Evolutionary conservation across 2,797 vertebrate species (phyloP), one percentile per base, ranked within the genome.

Genomic region (Vireo griseus): DNA sequence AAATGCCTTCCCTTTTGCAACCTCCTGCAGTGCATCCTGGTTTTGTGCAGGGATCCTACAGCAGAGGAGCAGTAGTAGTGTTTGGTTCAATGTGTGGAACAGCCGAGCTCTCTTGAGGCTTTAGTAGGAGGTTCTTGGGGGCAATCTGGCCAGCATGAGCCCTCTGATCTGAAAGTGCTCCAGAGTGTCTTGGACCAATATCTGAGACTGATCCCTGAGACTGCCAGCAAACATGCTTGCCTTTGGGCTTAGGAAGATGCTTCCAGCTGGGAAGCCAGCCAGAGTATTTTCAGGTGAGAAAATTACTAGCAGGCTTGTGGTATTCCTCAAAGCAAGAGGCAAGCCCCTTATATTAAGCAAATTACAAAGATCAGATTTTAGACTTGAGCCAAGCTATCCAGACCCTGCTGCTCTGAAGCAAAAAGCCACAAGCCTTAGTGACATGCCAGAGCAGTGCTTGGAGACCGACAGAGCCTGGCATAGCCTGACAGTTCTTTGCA

Each of bases 221-320:
- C 65, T 79, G 78, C 37, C 71, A 88, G 57, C 39, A 44, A 59
- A 15, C 14, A 2, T 8, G 42, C 17, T 81, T 63, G 40, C 59
- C 20, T 62, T 83, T 86, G 42, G 71, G 20, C n/a, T 89, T 39
- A 33, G 44, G 54, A 92, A 40, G 65, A 29, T 77, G 78, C 75
- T 73, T 83, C 90, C 92, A 93, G 48, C 86, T 93, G 83, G 83
- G 88, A 54, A 90, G 85, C n/a, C 65, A 85, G 79, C 75, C 79
- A 69, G 62, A 26, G 35, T 97, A 66, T 96, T 97, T 97, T 96
- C 90, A 97, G 88, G 79, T 95, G 74, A 97, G 88, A 84, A 94
- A 94, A 96, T 90, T 73, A 79, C 86, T 85, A 37, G 82, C 63
- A 79, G 90, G 25, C 58, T 95, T 88, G 39, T 42, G n/a, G 73